Evolutionary conservation across 2,888 invertebrate genomes (phyloP).

Genomic region (Aethes cnicana): DNA sequence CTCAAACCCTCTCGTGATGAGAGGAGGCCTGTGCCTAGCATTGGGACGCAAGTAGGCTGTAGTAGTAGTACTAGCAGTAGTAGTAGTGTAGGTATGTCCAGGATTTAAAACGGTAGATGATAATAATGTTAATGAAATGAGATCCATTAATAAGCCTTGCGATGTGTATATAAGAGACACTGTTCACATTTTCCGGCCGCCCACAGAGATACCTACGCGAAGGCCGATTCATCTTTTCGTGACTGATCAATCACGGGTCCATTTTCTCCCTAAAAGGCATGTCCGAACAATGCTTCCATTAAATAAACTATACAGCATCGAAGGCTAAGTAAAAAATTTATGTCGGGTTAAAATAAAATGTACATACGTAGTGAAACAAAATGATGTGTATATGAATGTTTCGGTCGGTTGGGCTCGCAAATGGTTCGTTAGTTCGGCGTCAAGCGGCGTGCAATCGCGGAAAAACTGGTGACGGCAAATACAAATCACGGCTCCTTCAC

Average conservation of each 20-base stretch:
- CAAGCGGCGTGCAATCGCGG: conserved; percentile 59
- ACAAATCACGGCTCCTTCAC: conserved; percentile 66
- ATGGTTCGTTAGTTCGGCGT: conserved; percentile 75
- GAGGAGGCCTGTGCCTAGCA: too few relatives aligned
- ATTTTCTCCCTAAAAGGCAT: conserved; percentile 7
- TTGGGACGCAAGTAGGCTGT: too few relatives aligned
- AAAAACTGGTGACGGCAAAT: conserved; percentile 70
- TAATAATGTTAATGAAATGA: too few relatives aligned
- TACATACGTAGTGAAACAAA: conserved; percentile 51
- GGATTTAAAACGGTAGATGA: too few relatives aligned
- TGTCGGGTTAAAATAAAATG: conserved; percentile 39
- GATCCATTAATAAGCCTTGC: too few relatives aligned
- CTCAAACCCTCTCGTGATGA: too few relatives aligned
- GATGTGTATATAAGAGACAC: background rate
- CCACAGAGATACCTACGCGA: conserved; percentile 8
- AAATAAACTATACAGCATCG: background rate
- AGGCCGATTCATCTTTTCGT: conserved; percentile 19
- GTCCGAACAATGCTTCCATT: conserved; percentile 7
- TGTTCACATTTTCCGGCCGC: background rate
- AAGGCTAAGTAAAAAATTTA: conserved; percentile 8
- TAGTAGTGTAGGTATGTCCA: too few relatives aligned
- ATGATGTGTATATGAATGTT: conserved; percentile 64
- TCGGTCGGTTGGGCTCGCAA: conserved; percentile 58
- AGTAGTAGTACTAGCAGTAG: too few relatives aligned
- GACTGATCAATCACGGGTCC: conserved; percentile 24